Base-by-base conservation (phyloP, 2,113 vertebrate species). In the Dasypus novemcinctus region DNA sequence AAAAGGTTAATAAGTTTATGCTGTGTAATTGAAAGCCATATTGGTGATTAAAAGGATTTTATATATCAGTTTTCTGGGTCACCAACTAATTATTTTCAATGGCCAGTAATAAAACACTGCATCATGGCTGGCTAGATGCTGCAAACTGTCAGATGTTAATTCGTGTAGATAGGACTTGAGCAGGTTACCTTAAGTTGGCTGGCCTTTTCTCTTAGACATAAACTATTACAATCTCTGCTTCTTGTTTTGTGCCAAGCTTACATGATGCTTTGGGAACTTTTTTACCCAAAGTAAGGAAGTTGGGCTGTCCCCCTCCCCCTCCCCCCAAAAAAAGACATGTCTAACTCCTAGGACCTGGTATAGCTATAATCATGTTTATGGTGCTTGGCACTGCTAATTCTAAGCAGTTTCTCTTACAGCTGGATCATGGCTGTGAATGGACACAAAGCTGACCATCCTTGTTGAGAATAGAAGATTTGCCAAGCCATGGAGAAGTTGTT, bases 1-100 rank as follows among this genome's bases (percentile, higher is more conserved):
- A 98, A 98, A 98, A 98, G 98, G 98, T 98, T 98, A 98, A 98
- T 98, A 98, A 98, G 98, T 98, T 98, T 98, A 98, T 33, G 90
- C 97, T 97, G 96, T 97, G 96, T 98, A 98, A 98, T 98, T 98
- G 98, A 98, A 98, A 98, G 98, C 98, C 98, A 98, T 98, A 98
- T 98, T 98, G 98, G 98, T 98, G 98, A 98, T 98, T 98, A 98
- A 98, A 98, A 98, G 97, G 97, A 98, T 98, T 98, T 98, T 98
- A 98, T 98, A 97, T 98, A 98, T 98, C 98, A 97, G 98, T 98
- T 98, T 98, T 98, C 98, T 98, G 98, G 98, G 98, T 98, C 98
- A 98, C 97, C 97, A 98, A 94, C 98, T 98, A 98, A 98, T 98
- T 98, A 98, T 98, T 98, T 98, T 98, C 98, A 97, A 97, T 97